A percentile compares a stretch with the other conserved stretches of the same genome.
phyloP scores from a whole-genome alignment of 2,888 invertebrate species.

The Linyphia triangularis region DNA sequence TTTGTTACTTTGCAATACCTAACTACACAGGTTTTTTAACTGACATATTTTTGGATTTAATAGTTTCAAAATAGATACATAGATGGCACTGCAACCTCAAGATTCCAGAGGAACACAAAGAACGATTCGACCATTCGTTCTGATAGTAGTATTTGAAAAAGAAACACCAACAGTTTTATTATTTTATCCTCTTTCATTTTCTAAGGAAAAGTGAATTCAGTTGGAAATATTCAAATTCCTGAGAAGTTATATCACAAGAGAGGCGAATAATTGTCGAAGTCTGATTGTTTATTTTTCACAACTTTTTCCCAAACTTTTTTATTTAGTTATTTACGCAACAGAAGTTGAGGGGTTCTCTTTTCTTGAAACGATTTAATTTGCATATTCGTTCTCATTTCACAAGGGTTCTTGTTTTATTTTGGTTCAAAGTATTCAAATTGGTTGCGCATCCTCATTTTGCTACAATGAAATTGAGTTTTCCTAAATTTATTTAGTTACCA shows the following conservation, averaged over 20 bases:
- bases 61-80: neutral
- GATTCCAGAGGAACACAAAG: neutral
- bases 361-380: neutral
- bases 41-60: no score
- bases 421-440: conserved; percentile 3
- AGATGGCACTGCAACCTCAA: neutral
- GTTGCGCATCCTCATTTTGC: neutral
- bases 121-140: neutral
- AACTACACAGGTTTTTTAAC: no score
- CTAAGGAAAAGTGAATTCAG: neutral
- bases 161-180: conserved; percentile 24
- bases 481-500: neutral
- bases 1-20: no score
- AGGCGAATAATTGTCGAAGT: conserved; percentile 39
- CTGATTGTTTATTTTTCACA: neutral
- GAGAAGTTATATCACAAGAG: conserved; percentile 27
- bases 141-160: no score
- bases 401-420: neutral
- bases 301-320: neutral
- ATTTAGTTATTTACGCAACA: neutral
- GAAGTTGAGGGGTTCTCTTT: neutral
- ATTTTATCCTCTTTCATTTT: conserved; percentile 25
- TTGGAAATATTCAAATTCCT: conserved; percentile 48
- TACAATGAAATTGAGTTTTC: neutral
- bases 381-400: neutral